phyloP scores from a whole-genome alignment of 2,797 vertebrate genomes.

The Syngnathus acus region DNA sequence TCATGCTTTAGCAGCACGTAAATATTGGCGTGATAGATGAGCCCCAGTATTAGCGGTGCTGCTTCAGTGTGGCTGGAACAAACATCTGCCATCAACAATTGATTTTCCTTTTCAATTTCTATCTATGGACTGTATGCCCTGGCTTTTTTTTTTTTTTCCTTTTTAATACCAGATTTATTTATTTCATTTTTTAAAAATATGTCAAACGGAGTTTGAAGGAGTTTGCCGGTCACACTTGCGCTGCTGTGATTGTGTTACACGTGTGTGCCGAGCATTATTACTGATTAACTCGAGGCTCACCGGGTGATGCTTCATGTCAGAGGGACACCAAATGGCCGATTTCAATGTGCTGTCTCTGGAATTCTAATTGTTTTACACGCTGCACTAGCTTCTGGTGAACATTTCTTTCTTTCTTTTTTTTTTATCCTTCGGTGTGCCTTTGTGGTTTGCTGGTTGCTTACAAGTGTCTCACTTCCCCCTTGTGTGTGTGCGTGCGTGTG shows the following conservation, averaged over 20 bases:
- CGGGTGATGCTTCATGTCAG: slow-evolving; percentile 14
- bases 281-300: slow-evolving; percentile 33
- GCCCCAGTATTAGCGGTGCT: slow-evolving; percentile 99
- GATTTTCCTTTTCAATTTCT: slow-evolving; percentile 7
- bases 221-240: slow-evolving; percentile 21
- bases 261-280: slow-evolving; percentile 34
- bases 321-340: slow-evolving; percentile 23
- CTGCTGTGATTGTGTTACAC: slow-evolving; percentile 22
- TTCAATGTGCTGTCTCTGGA: slow-evolving; percentile 3
- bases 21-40: slow-evolving; percentile 95
- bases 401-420: neutral
- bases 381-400: slow-evolving; percentile 16
- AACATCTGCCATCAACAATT: slow-evolving; percentile 32
- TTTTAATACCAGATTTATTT: neutral
- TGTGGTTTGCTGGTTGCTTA: slow-evolving; percentile 33
- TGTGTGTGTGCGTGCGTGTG: slow-evolving; percentile 15
- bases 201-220: slow-evolving; percentile 13
- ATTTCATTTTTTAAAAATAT: slow-evolving; percentile 5
- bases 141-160: neutral
- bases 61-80: slow-evolving; percentile 88
- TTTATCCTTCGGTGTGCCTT: slow-evolving; percentile 21
- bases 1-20: slow-evolving; percentile 99
- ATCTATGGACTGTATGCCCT: slow-evolving; percentile 7
- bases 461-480: slow-evolving; percentile 6
- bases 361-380: slow-evolving; percentile 4